Evolutionary conservation across 2,113 vertebrate species (phyloP).

Genomic region (Leptobrachium ailaonicum): DNA sequence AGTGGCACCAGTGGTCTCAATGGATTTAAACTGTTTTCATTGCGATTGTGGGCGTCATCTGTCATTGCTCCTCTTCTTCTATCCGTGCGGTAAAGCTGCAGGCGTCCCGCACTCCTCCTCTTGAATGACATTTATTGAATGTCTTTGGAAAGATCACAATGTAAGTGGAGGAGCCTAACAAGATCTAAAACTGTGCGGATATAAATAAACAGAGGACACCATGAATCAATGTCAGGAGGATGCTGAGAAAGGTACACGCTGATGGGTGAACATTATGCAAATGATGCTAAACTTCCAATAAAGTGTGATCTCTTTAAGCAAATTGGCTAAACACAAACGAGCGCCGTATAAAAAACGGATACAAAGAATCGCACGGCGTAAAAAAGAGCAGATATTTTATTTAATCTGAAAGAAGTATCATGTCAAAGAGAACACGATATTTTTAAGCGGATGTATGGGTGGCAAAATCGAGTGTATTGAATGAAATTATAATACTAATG

Average conservation of each 20-base stretch:
- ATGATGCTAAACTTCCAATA: neutral
- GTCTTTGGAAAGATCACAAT: constrained; percentile 36
- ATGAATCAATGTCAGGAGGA: constrained; percentile 32
- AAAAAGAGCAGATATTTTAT: too few relatives aligned
- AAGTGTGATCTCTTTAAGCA: neutral
- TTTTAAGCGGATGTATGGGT: neutral
- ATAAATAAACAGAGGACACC: constrained; percentile 23
- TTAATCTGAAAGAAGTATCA: too few relatives aligned
- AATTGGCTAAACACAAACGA: neutral
- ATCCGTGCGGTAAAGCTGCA: constrained; percentile 22
- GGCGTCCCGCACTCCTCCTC: constrained; percentile 24
- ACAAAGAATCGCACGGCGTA: too few relatives aligned
- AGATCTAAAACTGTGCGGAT: constrained; percentile 21
- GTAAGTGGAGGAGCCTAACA: constrained; percentile 10
- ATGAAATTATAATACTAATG: neutral
- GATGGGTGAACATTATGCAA: neutral
- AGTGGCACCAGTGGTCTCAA: constrained; percentile 4
- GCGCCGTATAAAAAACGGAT: neutral
- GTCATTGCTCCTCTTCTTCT: constrained; percentile 21
- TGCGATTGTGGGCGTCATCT: constrained; percentile 26
- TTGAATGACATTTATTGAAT: constrained; percentile 41
- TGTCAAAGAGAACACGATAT: too few relatives aligned
- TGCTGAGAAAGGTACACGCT: constrained; percentile 29
- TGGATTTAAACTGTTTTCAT: constrained; percentile 12
- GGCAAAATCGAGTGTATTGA: neutral